Evolutionary conservation across 1,140 invertebrate genomes (phyloP), one percentile per base, ranked within the genome.

Genomic region (Anoplophora glabripennis): DNA sequence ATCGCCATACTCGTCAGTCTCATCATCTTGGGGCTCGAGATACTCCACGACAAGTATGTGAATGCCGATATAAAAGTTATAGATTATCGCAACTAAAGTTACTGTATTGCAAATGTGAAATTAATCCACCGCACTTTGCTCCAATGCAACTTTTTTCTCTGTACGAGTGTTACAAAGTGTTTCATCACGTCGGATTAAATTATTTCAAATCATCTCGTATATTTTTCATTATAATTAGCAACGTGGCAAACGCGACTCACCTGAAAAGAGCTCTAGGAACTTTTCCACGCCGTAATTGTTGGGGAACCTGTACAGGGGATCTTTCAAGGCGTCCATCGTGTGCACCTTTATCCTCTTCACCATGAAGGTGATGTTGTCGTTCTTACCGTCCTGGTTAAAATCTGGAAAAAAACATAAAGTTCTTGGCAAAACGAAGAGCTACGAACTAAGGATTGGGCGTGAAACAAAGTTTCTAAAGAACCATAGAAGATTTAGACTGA

Each of bases 321-420:
- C 92, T 61, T 87, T 87, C 42, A 92, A 77, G 35, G 90, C 87
- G 63, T 93, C 88, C 67, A 84, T 82, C 17, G 91, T 91, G 77
- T 96, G 92, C 12, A 96, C 90, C 79, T 96, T 96, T 63, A 97
- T 92, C 59, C 93, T 83, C 78, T 97, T 97, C 66, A 97, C 96
- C 89, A 96, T 94, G 75, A 97, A 96, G 49, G 89, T 92, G 65
- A 97, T 95, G 75, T 94, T 93, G 76, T 97, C 94, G 2, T 92
- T 82, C 73, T 87, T 86, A 3, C 91, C 91, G 74, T 96, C 92
- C 76, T 89, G 87, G 78, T 96, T 93, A 75, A 97, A 97, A 81
- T 97, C 94, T 94, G 79, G 62, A 83, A 85, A 64, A 64, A 4
- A 52, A 51, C 36, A 11, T n/a, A n/a, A n/a, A n/a, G n/a, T n/a